Evolutionary conservation across 2,797 vertebrate species (phyloP).

Genomic region (Hoplostethus mediterraneus): DNA sequence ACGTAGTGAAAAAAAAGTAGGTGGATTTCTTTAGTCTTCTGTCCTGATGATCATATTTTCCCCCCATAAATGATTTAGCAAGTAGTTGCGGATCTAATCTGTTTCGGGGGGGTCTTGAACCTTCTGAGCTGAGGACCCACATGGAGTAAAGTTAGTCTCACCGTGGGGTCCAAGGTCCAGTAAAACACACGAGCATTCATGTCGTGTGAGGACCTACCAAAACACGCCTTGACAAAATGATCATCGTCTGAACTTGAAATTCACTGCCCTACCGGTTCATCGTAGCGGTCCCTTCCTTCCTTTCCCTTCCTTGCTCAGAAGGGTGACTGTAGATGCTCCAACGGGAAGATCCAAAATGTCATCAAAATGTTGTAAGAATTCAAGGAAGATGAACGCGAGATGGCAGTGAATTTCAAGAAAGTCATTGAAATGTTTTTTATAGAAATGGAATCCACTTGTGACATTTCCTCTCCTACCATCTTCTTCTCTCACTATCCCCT

Average conservation of each 20-base stretch:
- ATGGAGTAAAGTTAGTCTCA: conserved; percentile 20
- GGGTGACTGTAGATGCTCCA: no score
- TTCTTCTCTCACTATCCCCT: not conserved
- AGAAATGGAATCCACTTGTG: conserved; percentile 18
- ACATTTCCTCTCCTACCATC: conserved; percentile 8
- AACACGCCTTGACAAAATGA: no score
- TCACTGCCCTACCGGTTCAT: conserved; percentile 27
- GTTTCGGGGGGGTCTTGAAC: not conserved
- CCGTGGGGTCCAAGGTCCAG: not conserved
- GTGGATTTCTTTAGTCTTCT: conserved; percentile 22
- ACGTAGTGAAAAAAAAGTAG: conserved; percentile 44
- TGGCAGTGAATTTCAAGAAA: conserved; percentile 55
- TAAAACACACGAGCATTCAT: not conserved
- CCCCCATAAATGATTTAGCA: not conserved
- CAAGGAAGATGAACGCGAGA: conserved; percentile 3
- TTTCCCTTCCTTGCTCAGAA: no score
- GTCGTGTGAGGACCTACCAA: no score
- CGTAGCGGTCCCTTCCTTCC: no score
- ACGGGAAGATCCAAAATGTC: not conserved
- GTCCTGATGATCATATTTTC: conserved; percentile 1
- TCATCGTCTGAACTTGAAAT: conserved; percentile 40
- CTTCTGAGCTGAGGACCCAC: not conserved
- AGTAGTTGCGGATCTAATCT: not conserved
- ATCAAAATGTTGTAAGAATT: not conserved
- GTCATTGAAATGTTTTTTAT: conserved; percentile 2